Base-by-base conservation (phyloP, 2,113 vertebrate species). In the Atrichornis clamosus region DNA sequence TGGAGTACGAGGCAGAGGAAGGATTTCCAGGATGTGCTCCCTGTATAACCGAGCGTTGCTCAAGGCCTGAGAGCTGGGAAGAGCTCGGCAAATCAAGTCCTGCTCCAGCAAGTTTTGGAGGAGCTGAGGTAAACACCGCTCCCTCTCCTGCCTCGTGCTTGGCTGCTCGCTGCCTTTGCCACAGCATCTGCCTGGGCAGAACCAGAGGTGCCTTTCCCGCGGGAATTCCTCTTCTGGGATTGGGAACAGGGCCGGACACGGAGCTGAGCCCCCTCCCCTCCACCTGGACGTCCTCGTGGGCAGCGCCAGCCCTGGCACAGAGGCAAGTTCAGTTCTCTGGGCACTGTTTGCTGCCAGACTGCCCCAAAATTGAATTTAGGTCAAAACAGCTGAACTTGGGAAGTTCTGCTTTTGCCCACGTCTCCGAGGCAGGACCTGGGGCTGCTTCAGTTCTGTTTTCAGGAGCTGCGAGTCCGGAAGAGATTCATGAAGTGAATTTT, bases 231-330 rank as follows among this genome's bases (percentile, higher is more conserved):
- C 32, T 70, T 3, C 65, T 33, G 33, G 83, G 42, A 49, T 50
- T 78, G 0, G 20, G 18, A 41, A 5, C 1, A 3, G 41, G 35
- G 18, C 33, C 13, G 16, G 37, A 75, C 13, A 0, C 1, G 1
- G 59, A 74, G 77, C 69, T 24, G 76, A 89, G 77, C 58, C 77
- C 42, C 28, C 17, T 32, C 24, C 55, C 56, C 16, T 1, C 3
- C 44, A 9, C 32, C 56, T 20, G 2, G 4, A 55, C 2, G 1
- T 37, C 58, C 58, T 35, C 1, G 10, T 11, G 50, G 46, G 67
- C 79, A 73, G 84, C 11, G 8, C 35, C 68, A 33, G 60, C 67
- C 47, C 37, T 4, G 55, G 55, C 67, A 26, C 44, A 6, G 26
- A 58, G 78, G 78, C 30, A 27, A 67, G 69, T 59, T 32, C 77